phyloP scores from a whole-genome alignment of 2,113 vertebrate genomes.

The Ammodytes dubius region DNA sequence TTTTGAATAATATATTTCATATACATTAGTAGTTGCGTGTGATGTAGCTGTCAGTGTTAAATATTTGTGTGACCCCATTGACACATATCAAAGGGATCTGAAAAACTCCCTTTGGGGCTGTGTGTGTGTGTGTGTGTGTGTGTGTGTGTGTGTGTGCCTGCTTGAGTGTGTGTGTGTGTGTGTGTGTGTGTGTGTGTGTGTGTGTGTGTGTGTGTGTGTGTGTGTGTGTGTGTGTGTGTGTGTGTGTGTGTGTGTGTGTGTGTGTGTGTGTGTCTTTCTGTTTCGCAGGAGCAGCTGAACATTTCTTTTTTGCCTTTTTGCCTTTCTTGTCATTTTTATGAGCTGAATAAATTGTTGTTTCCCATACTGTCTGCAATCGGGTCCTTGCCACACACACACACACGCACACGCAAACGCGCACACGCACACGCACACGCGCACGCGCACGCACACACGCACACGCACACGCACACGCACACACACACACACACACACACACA shows the following conservation, averaged over 20 bases:
- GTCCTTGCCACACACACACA: too few relatives aligned
- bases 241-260: too few relatives aligned
- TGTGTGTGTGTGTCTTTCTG: not conserved
- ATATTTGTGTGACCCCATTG: constrained; percentile 47
- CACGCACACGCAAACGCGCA: too few relatives aligned
- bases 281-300: too few relatives aligned
- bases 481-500: too few relatives aligned
- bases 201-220: not conserved
- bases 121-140: not conserved
- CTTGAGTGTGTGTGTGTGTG: not conserved
- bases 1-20: constrained; percentile 45
- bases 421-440: too few relatives aligned
- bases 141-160: not conserved
- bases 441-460: too few relatives aligned
- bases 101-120: not conserved
- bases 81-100: constrained; percentile 41
- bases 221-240: not conserved
- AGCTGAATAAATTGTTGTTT: too few relatives aligned
- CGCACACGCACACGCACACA: too few relatives aligned
- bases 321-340: too few relatives aligned
- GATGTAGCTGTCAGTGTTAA: constrained; percentile 40
- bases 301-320: too few relatives aligned
- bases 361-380: too few relatives aligned
- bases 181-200: not conserved
- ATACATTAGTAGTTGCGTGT: not conserved